A percentile compares a stretch with the other conserved stretches of the same genome.
Conservation (phyloP, 2,797 vertebrate species). For the Gila robusta region DNA sequence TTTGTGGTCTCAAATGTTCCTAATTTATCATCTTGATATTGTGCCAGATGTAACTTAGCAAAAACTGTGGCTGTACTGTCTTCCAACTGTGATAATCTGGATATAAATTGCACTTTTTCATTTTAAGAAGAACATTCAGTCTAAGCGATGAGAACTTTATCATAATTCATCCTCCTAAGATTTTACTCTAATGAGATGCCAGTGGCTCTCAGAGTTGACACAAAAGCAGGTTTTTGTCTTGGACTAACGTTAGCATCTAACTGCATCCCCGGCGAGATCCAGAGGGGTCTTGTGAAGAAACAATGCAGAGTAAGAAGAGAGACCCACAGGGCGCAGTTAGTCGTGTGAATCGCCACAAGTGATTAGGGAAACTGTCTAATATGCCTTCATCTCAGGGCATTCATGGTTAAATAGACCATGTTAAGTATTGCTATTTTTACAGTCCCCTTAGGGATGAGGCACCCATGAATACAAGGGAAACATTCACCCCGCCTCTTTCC, state of each 20-base stretch:
- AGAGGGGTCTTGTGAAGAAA: slow-evolving; percentile 15
- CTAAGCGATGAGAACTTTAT: background rate
- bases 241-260: slow-evolving; percentile 13
- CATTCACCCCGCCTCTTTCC: slow-evolving; percentile 35
- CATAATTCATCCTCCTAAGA: slow-evolving; percentile 6
- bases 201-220: slow-evolving; percentile 9
- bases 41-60: slow-evolving; percentile 3
- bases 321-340: slow-evolving; percentile 34
- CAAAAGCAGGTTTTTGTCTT: background rate
- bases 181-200: slow-evolving; percentile 14
- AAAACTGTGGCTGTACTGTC: slow-evolving; percentile 1
- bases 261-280: background rate
- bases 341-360: slow-evolving; percentile 62
- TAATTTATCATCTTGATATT: slow-evolving; percentile 17
- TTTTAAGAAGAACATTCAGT: slow-evolving; percentile 12
- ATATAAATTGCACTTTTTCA: background rate
- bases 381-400: slow-evolving; percentile 71
- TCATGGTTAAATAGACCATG: slow-evolving; percentile 78
- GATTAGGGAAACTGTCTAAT: slow-evolving; percentile 73
- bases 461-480: slow-evolving; percentile 47
- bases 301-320: background rate
- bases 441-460: slow-evolving; percentile 47
- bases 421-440: slow-evolving; percentile 63
- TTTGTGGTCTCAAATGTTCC: background rate
- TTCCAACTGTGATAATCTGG: background rate